Evolutionary conservation across 2,797 vertebrate genomes (phyloP), one percentile per base, ranked within the genome.

Genomic region (Morelia viridis): DNA sequence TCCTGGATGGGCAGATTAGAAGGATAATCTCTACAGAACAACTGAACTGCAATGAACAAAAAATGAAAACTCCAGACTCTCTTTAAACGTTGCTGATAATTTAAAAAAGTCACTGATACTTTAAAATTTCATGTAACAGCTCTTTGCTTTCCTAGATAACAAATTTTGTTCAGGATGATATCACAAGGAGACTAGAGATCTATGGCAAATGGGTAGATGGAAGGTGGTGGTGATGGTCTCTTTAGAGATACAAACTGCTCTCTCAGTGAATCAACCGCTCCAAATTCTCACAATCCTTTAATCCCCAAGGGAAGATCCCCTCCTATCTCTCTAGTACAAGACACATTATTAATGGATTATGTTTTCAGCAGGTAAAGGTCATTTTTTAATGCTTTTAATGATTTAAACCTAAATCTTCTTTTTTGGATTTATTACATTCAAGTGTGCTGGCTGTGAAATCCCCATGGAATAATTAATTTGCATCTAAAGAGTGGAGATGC

Each of bases 301-400:
- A 97, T 96, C 93, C 87, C 0, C 9, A 5, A 89, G 93, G 94
- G 94, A 96, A 96, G 95, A 95, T 93, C 92, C 94, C 85, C 95
- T 93, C 96, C 97, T 97, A 96, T 97, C 96, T 97, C 93, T 94
- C 94, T 94, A 46, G 93, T 91, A 95, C 94, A 97, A 95, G 94
- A 80, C 84, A 93, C 92, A 90, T 97, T 97, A 97, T 97, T 96
- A 97, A 97, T 5, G 93, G 97, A 97, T 97, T 97, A 96, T 11
- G 13, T 94, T 95, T 97, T 95, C 94, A 95, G 93, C 94, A 96
- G 94, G 96, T 95, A 97, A 97, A 97, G 97, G 97, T 97, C 96
- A 96, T 90, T 96, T 95, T 41, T 93, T 95, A 97, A 97, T 96
- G 92, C 94, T 95, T 97, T 96, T 97, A 97, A 97, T 97, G 96